Evolutionary conservation across 2,113 vertebrate species (phyloP).

Genomic region (Penelope pileata): DNA sequence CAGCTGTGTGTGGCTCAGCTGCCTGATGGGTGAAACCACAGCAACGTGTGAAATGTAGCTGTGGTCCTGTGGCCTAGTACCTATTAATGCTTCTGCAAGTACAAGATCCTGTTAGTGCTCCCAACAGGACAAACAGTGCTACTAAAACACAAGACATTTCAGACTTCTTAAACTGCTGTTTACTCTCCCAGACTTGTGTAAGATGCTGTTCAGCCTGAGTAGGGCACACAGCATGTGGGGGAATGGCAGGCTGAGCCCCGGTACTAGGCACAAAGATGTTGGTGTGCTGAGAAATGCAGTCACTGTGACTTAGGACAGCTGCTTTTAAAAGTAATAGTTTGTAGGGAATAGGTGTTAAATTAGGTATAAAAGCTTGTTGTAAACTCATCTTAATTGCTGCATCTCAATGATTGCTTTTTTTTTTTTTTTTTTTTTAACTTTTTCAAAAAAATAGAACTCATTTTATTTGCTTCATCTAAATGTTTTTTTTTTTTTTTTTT

Average conservation of each 20-base stretch:
- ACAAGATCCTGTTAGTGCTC: neutral
- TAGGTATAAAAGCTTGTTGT: neutral
- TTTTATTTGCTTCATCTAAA: too few relatives aligned
- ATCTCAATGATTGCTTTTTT: too few relatives aligned
- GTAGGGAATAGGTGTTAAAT: neutral
- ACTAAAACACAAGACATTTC: neutral
- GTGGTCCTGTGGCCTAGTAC: neutral
- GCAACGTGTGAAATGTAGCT: neutral
- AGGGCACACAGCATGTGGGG: neutral
- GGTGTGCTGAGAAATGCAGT: neutral
- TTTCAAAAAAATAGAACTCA: too few relatives aligned
- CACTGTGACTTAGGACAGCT: neutral
- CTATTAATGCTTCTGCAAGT: neutral
- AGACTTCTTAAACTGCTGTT: neutral
- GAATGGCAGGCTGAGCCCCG: neutral
- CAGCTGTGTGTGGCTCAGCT: rapidly evolving
- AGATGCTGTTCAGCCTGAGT: neutral
- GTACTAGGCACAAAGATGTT: neutral
- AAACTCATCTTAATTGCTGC: neutral
- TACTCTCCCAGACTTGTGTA: neutral
- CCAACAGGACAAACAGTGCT: neutral
- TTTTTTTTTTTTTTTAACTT: too few relatives aligned
- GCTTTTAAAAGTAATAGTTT: conserved; percentile 5
- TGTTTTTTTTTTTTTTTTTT: too few relatives aligned
- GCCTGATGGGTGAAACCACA: neutral